Base-by-base conservation (phyloP, 2,888 invertebrate species). In the Limnephilus marmoratus region DNA sequence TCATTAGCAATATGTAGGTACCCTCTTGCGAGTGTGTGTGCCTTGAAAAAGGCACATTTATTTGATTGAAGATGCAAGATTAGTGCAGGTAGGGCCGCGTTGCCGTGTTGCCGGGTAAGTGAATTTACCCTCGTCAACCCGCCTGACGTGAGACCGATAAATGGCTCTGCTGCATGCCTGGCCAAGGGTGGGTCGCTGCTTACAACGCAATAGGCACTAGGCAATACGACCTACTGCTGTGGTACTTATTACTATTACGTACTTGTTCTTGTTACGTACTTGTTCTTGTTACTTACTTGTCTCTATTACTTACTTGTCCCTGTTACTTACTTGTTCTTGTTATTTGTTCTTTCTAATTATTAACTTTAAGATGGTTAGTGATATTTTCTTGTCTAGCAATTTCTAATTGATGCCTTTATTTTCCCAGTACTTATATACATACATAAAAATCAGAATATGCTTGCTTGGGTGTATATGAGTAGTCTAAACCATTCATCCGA, bases 91-190 rank as follows among this genome's bases (percentile, higher is more conserved):
- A 93, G 90, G 49, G 91, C 86, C 91, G 90, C 90, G 93, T 92
- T 93, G 93, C 91, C 91, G 90, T 91, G 93, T 92, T 93, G 93
- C 91, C 90, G 92, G 91, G 92, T 93, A 93, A 93, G 93, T 93
- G 93, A 93, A 93, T 93, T 93, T 93, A 93, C 93, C 93, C 93
- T 93, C 93, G 93, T 93, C 93, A 93, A 92, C 68, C 91, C 88
- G 92, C 90, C 92, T 93, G 93, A 93, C 93, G 90, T 92, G 91
- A 81, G 93, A 93, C 93, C 93, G 93, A 93, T 93, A 93, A 91
- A 93, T 92, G 92, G 90, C 81, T 90, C 49, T 41, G 31, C 31
- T 68, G 81, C 90, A 85, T 68, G 49, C 31, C 83, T 90, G 83
- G 80, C 86, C 89, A 91, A 90, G 85, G 53, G 53, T 29, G 49